Evolutionary conservation across 2,888 invertebrate species (phyloP).

Genomic region (Tortricodes alternella): DNA sequence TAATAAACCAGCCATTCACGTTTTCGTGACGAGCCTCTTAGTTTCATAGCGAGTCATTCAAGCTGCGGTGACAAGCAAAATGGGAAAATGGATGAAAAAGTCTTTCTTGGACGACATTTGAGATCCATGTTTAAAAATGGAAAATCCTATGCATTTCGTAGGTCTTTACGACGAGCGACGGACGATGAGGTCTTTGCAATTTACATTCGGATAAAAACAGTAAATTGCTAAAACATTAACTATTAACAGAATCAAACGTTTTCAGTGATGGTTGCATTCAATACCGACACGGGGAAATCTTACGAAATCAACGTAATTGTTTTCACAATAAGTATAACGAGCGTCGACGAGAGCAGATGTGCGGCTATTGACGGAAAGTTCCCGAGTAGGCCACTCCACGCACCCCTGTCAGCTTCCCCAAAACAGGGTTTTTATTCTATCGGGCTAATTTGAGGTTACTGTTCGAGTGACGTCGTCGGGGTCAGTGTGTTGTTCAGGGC

Average conservation of each 20-base stretch:
- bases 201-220: too few species aligned
- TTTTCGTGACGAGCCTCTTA: not conserved
- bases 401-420: constrained; percentile 55
- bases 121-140: constrained; percentile 1
- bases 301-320: constrained; percentile 17
- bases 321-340: constrained; percentile 44
- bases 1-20: not conserved
- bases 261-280: too few species aligned
- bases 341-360: constrained; percentile 45
- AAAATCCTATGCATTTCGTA: too few species aligned
- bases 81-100: constrained; percentile 10
- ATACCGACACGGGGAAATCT: not conserved
- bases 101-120: constrained; percentile 9
- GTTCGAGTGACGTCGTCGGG: constrained; percentile 48
- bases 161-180: too few species aligned
- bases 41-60: constrained; percentile 4
- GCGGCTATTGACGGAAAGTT: constrained; percentile 53
- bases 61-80: constrained; percentile 11
- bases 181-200: too few species aligned
- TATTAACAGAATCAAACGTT: too few species aligned
- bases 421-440: constrained; percentile 62
- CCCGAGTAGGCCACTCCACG: constrained; percentile 52
- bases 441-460: constrained; percentile 64
- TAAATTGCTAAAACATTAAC: too few species aligned
- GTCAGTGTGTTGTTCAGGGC: constrained; percentile 42